Evolutionary conservation across 2,888 invertebrate genomes (phyloP).

Genomic region (Synergus gifuensis): DNA sequence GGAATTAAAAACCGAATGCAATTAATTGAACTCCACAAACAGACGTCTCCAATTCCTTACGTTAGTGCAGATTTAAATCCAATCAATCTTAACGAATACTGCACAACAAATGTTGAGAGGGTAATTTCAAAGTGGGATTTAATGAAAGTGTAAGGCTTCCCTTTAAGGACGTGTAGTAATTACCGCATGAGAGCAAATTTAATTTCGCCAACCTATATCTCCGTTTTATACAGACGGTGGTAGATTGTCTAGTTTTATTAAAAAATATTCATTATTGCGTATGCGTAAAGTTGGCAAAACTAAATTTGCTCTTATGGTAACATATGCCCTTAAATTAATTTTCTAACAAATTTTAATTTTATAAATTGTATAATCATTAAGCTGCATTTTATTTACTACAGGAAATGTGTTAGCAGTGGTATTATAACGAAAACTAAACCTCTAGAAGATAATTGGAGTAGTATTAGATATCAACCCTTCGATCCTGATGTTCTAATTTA

Average conservation of each 20-base stretch:
- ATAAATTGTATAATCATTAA: not conserved
- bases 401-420: conserved; percentile 56
- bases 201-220: no score
- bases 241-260: no score
- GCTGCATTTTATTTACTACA: conserved; percentile 45
- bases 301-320: no score
- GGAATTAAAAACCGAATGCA: conserved; percentile 57
- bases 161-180: not conserved
- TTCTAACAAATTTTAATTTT: not conserved
- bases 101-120: conserved; percentile 63
- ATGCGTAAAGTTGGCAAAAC: no score
- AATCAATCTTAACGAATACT: conserved; percentile 63
- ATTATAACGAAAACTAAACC: conserved; percentile 52
- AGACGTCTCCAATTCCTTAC: conserved; percentile 64
- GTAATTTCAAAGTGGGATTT: conserved; percentile 67
- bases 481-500: conserved; percentile 66
- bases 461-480: conserved; percentile 62
- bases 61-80: conserved; percentile 69
- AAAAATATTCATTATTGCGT: no score
- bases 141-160: conserved; percentile 60
- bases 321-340: not conserved
- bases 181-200: no score
- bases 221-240: no score
- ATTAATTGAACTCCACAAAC: conserved; percentile 60
- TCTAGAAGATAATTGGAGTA: conserved; percentile 69